Evolutionary conservation across 64 coral and sea anemone species (phyloP).

Genomic region (Montipora efflorescens): DNA sequence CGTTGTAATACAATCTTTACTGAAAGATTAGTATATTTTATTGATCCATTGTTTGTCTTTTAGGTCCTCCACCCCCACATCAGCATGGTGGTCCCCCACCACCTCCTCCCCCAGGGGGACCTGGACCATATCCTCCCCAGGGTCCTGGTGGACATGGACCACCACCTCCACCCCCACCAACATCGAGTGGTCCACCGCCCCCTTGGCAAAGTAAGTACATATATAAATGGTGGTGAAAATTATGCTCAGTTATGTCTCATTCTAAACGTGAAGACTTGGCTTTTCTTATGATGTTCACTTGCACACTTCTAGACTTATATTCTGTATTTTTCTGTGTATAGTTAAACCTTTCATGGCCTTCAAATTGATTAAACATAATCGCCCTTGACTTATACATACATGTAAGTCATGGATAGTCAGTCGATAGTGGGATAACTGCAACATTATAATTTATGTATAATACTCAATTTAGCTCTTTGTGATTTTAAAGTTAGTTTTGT

Average conservation of each 20-base stretch:
- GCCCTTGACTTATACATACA: too few relatives aligned
- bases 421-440: too few relatives aligned
- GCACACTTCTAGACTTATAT: too few relatives aligned
- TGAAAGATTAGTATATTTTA: too few relatives aligned
- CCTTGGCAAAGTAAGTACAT: slow-evolving; percentile 50
- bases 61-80: slow-evolving; percentile 27
- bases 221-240: neutral
- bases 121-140: slow-evolving; percentile 51
- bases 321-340: too few relatives aligned
- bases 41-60: neutral
- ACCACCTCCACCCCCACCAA: slow-evolving; percentile 64
- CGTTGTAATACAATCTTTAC: too few relatives aligned
- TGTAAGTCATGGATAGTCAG: too few relatives aligned
- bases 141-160: slow-evolving; percentile 33
- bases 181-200: slow-evolving; percentile 55
- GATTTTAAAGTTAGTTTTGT: too few relatives aligned
- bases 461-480: too few relatives aligned
- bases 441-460: too few relatives aligned
- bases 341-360: too few relatives aligned
- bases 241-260: neutral
- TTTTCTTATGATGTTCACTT: neutral
- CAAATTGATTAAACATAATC: too few relatives aligned
- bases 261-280: neutral
- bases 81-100: slow-evolving; percentile 41
- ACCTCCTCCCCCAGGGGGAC: slow-evolving; percentile 53